These are phyloP conservation scores for Australoheros scitulus DNA, from an alignment of 2,113 vertebrate species.

Conservation along the genomic window DNA sequence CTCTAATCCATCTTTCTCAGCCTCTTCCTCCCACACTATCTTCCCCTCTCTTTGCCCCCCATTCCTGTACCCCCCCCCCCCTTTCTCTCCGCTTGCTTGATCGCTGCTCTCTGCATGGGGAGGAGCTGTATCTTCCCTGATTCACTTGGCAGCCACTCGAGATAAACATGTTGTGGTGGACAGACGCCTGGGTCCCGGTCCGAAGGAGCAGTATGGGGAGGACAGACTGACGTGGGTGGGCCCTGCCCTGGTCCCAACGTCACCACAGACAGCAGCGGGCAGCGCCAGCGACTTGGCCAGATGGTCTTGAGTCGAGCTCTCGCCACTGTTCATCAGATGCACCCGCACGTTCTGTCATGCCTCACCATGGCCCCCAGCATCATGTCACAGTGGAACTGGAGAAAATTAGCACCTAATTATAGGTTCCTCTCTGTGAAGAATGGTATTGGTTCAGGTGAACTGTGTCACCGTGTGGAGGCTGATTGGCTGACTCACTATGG, in stretches of 20 bases:
- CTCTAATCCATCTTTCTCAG: slow-evolving; percentile 58
- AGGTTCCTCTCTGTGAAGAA: slow-evolving; percentile 72
- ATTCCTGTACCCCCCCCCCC: neutral
- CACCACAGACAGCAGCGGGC: slow-evolving; percentile 44
- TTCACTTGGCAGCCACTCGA: slow-evolving; percentile 65
- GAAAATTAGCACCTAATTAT: slow-evolving; percentile 79
- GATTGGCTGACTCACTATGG: slow-evolving; percentile 63
- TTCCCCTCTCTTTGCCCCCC: slow-evolving; percentile 17
- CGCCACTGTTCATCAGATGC: slow-evolving; percentile 59
- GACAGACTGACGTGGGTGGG: slow-evolving; percentile 75
- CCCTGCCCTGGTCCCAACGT: slow-evolving; percentile 54
- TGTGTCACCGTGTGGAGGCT: slow-evolving; percentile 65
- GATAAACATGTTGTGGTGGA: slow-evolving; percentile 72
- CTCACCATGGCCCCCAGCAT: slow-evolving; percentile 63
- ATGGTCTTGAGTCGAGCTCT: slow-evolving; percentile 63
- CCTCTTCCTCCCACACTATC: slow-evolving; percentile 48
- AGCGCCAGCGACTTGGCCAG: slow-evolving; percentile 66
- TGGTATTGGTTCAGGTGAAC: slow-evolving; percentile 56
- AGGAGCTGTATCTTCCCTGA: slow-evolving; percentile 48
- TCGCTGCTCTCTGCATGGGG: slow-evolving; percentile 38
- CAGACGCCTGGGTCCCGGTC: slow-evolving; percentile 69
- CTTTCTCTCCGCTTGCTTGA: slow-evolving; percentile 22
- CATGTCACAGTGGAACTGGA: slow-evolving; percentile 69
- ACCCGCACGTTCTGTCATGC: slow-evolving; percentile 49
- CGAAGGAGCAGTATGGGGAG: slow-evolving; percentile 47